Conservation (phyloP, 2,888 invertebrate species). For the Tiphia femorata region DNA sequence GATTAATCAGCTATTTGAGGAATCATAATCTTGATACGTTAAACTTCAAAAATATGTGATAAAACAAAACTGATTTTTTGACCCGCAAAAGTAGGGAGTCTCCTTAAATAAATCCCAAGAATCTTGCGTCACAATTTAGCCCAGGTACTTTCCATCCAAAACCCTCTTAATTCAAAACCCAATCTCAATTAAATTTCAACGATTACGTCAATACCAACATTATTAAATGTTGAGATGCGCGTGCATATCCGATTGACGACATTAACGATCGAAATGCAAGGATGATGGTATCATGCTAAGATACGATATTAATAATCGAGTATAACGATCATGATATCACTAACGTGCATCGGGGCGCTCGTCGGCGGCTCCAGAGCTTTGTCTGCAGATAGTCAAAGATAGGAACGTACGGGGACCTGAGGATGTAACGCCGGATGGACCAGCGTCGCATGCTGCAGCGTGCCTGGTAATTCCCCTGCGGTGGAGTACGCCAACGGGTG, state of each 20-base stretch:
- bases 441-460: constrained; percentile 88
- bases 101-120: no score
- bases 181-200: no score
- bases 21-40: no score
- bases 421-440: constrained; percentile 98
- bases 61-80: no score
- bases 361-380: constrained; percentile 77
- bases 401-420: constrained; percentile 97
- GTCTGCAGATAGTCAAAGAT: constrained; percentile 96
- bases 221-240: no score
- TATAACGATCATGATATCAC: constrained; percentile 67
- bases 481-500: constrained; percentile 87
- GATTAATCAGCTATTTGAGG: no score
- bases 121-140: no score
- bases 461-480: constrained; percentile 86
- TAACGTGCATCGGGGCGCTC: constrained; percentile 74
- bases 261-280: constrained; percentile 7
- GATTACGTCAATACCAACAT: no score
- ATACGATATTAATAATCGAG: constrained; percentile 45
- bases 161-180: no score
- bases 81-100: no score
- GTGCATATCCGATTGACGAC: not conserved
- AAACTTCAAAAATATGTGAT: no score
- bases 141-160: no score
- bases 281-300: not conserved